A percentile compares a stretch with the other conserved stretches of the same genome.
Conservation (phyloP, 2,888 invertebrate genomes). For the Drosophila recens region DNA sequence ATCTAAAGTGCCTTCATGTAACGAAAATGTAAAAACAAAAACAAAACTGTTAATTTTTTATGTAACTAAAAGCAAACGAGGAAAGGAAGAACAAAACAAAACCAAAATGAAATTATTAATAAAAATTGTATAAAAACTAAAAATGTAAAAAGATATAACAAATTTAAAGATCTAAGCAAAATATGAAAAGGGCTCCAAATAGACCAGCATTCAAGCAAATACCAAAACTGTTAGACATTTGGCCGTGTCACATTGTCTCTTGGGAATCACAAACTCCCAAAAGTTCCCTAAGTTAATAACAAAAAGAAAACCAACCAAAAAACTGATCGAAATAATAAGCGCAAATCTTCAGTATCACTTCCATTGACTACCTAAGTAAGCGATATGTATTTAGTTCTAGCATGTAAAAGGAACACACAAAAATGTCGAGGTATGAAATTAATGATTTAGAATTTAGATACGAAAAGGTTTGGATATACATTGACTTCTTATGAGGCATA, state of each 20-base stretch:
- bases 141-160: slow-evolving; percentile 92
- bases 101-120: slow-evolving; percentile 87
- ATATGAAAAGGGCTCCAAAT: slow-evolving; percentile 92
- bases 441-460: slow-evolving; percentile 68
- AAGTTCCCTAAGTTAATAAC: slow-evolving; percentile 18
- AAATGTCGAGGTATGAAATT: slow-evolving; percentile 62
- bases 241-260: slow-evolving; percentile 54
- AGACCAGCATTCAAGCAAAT: slow-evolving; percentile 86
- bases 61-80: slow-evolving; percentile 87
- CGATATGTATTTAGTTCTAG: slow-evolving; percentile 73
- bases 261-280: slow-evolving; percentile 5
- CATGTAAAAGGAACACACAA: slow-evolving; percentile 52
- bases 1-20: slow-evolving; percentile 96
- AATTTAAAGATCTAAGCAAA: slow-evolving; percentile 89
- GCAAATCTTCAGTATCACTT: slow-evolving; percentile 56
- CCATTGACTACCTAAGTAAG: slow-evolving; percentile 55
- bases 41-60: slow-evolving; percentile 92
- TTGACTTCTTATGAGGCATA: slow-evolving; percentile 60
- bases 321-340: slow-evolving; percentile 9
- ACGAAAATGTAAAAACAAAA: slow-evolving; percentile 79
- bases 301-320: background rate
- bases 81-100: slow-evolving; percentile 45
- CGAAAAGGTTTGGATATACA: slow-evolving; percentile 71
- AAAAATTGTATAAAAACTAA: slow-evolving; percentile 88
- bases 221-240: slow-evolving; percentile 66